Conservation (phyloP, 2,888 invertebrate species). For the Cylindroiulus punctatus region DNA sequence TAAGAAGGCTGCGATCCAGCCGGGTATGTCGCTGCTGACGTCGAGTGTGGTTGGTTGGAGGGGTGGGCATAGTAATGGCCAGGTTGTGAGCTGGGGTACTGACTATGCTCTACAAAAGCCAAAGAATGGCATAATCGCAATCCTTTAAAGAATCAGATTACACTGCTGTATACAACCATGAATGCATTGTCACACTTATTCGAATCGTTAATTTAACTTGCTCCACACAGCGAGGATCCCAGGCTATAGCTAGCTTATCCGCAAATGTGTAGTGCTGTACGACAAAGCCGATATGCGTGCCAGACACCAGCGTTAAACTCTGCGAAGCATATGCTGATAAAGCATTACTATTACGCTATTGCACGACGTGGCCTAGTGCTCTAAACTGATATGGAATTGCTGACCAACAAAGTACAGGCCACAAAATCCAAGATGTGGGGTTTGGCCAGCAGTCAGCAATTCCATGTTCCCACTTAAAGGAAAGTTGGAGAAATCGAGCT, state of each 20-base stretch:
- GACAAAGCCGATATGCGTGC: neutral
- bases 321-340: neutral
- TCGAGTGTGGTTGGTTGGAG: constrained; percentile 52
- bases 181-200: neutral
- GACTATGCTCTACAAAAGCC: constrained; percentile 47
- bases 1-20: constrained; percentile 54
- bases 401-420: no score
- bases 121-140: constrained; percentile 9
- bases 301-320: neutral
- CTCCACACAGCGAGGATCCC: neutral
- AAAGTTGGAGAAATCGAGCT: no score
- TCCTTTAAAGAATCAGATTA: neutral
- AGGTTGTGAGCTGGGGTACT: constrained; percentile 50
- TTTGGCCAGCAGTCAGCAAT: no score
- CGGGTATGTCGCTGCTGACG: constrained; percentile 47
- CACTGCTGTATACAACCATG: neutral
- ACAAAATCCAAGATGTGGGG: no score
- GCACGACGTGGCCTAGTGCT: neutral
- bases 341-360: neutral
- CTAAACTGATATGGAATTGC: no score
- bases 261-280: neutral
- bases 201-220: neutral
- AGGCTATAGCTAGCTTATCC: neutral
- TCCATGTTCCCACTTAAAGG: no score
- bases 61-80: constrained; percentile 43